Evolutionary conservation across 2,888 invertebrate genomes (phyloP), one percentile per base, ranked within the genome.

Genomic region (Ferrisia virgata): DNA sequence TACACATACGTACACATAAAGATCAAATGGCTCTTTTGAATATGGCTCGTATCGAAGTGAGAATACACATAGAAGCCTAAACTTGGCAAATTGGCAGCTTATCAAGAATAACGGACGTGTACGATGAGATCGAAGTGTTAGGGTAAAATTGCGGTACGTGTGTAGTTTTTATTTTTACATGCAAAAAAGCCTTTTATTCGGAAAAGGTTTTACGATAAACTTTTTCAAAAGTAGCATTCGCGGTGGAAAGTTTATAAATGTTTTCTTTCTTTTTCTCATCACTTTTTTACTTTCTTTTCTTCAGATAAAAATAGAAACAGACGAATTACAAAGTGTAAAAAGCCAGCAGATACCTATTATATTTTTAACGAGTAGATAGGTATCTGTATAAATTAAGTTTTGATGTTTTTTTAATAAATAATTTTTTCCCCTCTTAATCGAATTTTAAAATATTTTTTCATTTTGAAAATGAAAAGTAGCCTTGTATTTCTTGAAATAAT

Each of bases 51-150:
- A 76, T 76, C 36, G 72, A 76, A 76, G 72, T 36, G 72, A 76
- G 36, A 36, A 36, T 76, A 72, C 11, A n/a, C n/a, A n/a, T n/a
- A n/a, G n/a, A n/a, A n/a, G n/a, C n/a, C n/a, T n/a, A n/a, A 72
- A 31, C 25, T 31, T n/a, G 28, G 28, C 18, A 22, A 76, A 76
- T 76, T 76, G 72, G 72, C 72, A 76, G 18, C 33, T 9, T 76
- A 36, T 76, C 72, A 76, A 76, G 72, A 76, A 76, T 76, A 76
- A 76, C 72, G 36, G 33, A 36, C 72, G 28, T 28, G 72, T 76
- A 76, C 28, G 72, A 36, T 36, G 72, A 36, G 36, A 15, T 4
- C 53, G 1, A 53, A 53, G 53, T 53, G 53, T 53, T 53, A 53
- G 22, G 22, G 22, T n/a, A 53, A 53, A 53, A 9, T 53, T 53